Base-by-base conservation (phyloP, 37 sponge, comb jelly and placozoan species). In the Halisarca cf. caerulea region DNA sequence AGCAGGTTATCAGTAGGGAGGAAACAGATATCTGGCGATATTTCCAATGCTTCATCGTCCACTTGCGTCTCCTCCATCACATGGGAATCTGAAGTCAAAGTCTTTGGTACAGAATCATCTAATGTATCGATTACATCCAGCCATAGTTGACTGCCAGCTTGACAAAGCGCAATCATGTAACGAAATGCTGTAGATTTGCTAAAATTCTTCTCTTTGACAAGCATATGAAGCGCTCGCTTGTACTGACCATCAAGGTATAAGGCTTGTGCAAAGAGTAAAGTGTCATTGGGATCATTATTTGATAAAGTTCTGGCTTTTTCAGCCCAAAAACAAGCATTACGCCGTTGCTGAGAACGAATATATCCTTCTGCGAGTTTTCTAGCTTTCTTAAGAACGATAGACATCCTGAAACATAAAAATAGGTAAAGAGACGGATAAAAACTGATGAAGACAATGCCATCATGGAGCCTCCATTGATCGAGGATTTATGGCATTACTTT, bases 251-350 rank as follows among this genome's bases (percentile, higher is more conserved):
- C 47, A 40, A 21, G 57, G 39, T 66, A 77, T 34, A 94, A 72
- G 41, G 75, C 54, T 80, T 88, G 89, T 0, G 57, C 79, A 24
- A 80, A 86, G 2, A 57, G 45, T 39, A 83, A 78, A 5, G 85
- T 69, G 71, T 94, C 95, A 24, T 89, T 53, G 35, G 81, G 60
- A 20, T 88, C 87, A 4, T 82, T 88, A 0, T 20, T 57, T 0
- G 91, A 91, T 14, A 94, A 80, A 0, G 84, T 66, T 58, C 88
- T 61, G 28, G 91, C 95, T 53, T 94, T 94, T 32, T 94, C 95
- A 0, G 95, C 91, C 95, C 95, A 94, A 85, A 89, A 94, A 0
- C 45, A 44, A 27, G 95, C 95, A n/a, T 79, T 66, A 24, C 58
- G 21, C 37, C 82, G 51, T 53, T 90, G 73, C 33, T 89, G 87